phyloP scores from a whole-genome alignment of 1,140 invertebrate genomes.

The Schlechtendalia chinensis region DNA sequence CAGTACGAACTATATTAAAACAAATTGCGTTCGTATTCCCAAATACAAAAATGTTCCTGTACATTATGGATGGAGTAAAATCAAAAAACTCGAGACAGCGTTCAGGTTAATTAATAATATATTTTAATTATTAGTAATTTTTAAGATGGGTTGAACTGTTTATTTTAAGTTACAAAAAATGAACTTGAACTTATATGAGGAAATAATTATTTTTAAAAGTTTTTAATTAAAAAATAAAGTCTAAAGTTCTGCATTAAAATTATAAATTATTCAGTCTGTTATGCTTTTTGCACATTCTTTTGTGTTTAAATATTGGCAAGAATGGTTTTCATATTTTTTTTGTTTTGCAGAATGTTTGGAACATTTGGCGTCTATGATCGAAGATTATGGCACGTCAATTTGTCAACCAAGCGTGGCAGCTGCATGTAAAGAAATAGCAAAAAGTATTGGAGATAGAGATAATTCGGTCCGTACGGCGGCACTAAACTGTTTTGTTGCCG shows the following conservation, averaged over 20 bases:
- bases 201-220: too few relatives aligned
- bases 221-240: too few relatives aligned
- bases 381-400: conserved; percentile 80
- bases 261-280: too few relatives aligned
- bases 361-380: conserved; percentile 82
- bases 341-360: conserved; percentile 79
- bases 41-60: conserved; percentile 83
- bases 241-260: too few relatives aligned
- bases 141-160: too few relatives aligned
- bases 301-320: too few relatives aligned
- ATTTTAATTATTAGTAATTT: conserved; percentile 24
- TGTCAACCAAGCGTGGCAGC: conserved; percentile 74
- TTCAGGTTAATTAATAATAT: conserved; percentile 69
- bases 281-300: too few relatives aligned
- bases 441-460: conserved; percentile 92
- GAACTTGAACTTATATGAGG: too few relatives aligned
- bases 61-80: conserved; percentile 91
- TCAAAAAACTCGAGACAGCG: conserved; percentile 95
- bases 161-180: too few relatives aligned
- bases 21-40: conserved; percentile 84
- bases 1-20: conserved; percentile 81
- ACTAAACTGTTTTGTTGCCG: conserved; percentile 88
- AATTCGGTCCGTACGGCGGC: conserved; percentile 95
- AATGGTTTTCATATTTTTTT: neutral
- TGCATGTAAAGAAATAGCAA: conserved; percentile 88